Percentiles rank a stretch among this genome's conserved stretches.
Conservation (phyloP, 2,888 invertebrate genomes). For the Crepidodera aurea region DNA sequence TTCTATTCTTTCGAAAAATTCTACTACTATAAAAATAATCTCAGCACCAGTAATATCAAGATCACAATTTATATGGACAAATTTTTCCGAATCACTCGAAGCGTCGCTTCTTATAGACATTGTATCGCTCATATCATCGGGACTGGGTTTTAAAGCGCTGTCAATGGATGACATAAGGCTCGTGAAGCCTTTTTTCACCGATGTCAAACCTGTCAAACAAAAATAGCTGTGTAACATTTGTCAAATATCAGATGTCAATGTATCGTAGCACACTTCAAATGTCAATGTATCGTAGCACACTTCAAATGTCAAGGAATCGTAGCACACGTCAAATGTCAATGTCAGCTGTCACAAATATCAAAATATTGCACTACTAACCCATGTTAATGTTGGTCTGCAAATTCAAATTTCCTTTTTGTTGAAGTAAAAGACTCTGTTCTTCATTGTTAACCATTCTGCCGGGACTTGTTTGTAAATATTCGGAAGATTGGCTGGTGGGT, state of each 20-base stretch:
- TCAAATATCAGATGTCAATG: no score
- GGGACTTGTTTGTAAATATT: slow-evolving; percentile 39
- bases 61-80: slow-evolving; percentile 75
- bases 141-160: slow-evolving; percentile 76
- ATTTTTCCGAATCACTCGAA: slow-evolving; percentile 88
- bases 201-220: slow-evolving; percentile 67
- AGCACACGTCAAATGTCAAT: no score
- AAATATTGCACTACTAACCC: slow-evolving; percentile 53
- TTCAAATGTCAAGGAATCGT: no score
- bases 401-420: slow-evolving; percentile 42
- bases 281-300: no score
- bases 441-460: slow-evolving; percentile 21
- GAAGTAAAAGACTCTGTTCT: slow-evolving; percentile 30
- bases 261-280: no score
- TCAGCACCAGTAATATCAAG: slow-evolving; percentile 73
- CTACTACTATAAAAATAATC: slow-evolving; percentile 69
- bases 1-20: slow-evolving; percentile 67
- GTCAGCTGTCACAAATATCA: neutral
- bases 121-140: slow-evolving; percentile 80
- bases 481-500: slow-evolving; percentile 43
- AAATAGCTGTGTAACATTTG: no score
- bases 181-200: slow-evolving; percentile 85
- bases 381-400: slow-evolving; percentile 64
- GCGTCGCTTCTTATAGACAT: slow-evolving; percentile 81
- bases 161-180: slow-evolving; percentile 86